Base-by-base conservation (phyloP, 2,888 invertebrate species). In the Nephrotoma guestfalica region DNA sequence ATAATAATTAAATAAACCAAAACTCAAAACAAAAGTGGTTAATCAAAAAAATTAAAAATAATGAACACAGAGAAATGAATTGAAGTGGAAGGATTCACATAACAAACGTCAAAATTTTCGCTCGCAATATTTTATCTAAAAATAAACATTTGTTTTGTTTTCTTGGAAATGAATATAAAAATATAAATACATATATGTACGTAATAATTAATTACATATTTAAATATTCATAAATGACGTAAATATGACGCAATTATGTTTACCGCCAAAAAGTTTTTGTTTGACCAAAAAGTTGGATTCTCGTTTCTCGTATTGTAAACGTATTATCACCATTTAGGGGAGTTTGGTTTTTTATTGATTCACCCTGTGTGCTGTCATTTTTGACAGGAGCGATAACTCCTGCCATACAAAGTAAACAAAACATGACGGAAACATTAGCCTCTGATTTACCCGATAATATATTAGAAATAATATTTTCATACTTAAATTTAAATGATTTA, bases 391-490 rank as follows among this genome's bases (percentile, higher is more conserved):
- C 30, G 15, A 15, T 51, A 71, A 71, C 30, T 71, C 71, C 71
- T 71, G 71, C 4, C 30, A 11, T 3, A 30, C 71, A 30, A 71
- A 71, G 30, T 71, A 71, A 71, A 71, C 71, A 71, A 71, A 90
- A 89, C 90, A 93, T 93, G 93, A 93, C 93, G 91, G 93, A 94
- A 90, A 92, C 92, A 88, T 92, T 94, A 90, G 93, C 93, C 89
- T 93, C 94, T 89, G 92, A 94, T 90, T 92, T 96, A 89, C 95
- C 96, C 87, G 96, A 96, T 91, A 94, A 95, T 92, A 94, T 97
- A 90, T 93, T 97, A 91, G 97, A 97, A 93, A 94, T 95, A 89
- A 96, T 97, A 92, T 98, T 98, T 93, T 97, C 97, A 5, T 98
- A 96, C 93, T 93, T 99, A 90, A 95, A 95, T 90, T 93, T 98